Evolutionary conservation across 30 jellyfish, hydroid and myxozoan genomes (phyloP), one percentile per base, ranked within the genome.

Genomic region (Morbakka virulenta): DNA sequence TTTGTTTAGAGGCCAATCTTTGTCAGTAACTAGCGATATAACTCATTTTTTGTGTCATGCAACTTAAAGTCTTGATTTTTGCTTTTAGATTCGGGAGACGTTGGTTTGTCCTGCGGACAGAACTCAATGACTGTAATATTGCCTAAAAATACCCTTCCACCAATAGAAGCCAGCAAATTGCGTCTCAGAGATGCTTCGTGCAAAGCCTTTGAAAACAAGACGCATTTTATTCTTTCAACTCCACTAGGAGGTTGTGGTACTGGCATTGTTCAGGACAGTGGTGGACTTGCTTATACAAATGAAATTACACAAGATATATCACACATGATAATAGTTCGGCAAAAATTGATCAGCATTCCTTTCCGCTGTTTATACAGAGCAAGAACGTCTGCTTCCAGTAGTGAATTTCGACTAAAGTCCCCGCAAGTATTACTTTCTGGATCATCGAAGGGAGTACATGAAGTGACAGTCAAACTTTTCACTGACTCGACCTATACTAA

Each of bases 241-340:
- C 34, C 63, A 27, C 77, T 84, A 13, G 79, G 62, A 62, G 84
- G 90, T 4, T 91, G 98, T 62, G 98, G 98, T 21, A 84, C 96
- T 13, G 79, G 47, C 52, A 72, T 52, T 17, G 32, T 32, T 22
- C 84, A 74, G 32, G 80, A 95, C n/a, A 23, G 50, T 49, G 47
- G 89, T 11, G 79, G 95, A 2, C 89, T 91, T 20, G 74, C 84
- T 0, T 91, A 84, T 53, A 50, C 94, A 24, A 91, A 91, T 69
- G 78, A 61, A 21, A 26, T 84, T 12, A 80, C 86, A 67, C 84
- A 83, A 23, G 33, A 68, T 50, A 83, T 81, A 4, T 84, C 95
- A 22, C 80, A 64, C 30, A 32, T 89, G 0, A 33, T 81, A 2
- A 91, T 91, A 0, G 32, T 71, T 12, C 77, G 98, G 57, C 67